Evolutionary conservation across 2,113 vertebrate genomes (phyloP).

Genomic region (Eulemur macaco): DNA sequence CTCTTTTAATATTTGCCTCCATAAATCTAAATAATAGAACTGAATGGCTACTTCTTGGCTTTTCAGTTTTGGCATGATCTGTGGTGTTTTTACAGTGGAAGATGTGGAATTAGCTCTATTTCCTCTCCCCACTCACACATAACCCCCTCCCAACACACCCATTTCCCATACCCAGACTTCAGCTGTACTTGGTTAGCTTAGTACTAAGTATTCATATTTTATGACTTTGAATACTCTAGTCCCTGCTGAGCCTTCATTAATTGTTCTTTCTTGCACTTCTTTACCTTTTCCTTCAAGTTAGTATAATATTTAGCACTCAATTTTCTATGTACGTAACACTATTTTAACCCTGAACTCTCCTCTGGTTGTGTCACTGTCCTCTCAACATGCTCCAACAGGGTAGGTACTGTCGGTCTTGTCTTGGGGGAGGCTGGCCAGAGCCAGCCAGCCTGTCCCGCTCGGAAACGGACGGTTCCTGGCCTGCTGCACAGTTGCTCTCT

Average conservation of each 20-base stretch:
- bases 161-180: not conserved
- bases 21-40: not conserved
- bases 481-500: accelerated
- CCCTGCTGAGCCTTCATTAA: not conserved
- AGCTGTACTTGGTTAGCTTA: not conserved
- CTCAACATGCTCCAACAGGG: not conserved
- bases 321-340: not conserved
- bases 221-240: not conserved
- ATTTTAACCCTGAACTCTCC: not conserved
- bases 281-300: not conserved
- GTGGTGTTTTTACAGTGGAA: not conserved
- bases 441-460: accelerated
- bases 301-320: not conserved
- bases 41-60: not conserved
- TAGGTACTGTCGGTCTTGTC: not conserved
- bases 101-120: not conserved
- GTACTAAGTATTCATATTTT: not conserved
- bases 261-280: not conserved
- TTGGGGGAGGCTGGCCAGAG: not conserved
- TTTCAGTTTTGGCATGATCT: not conserved
- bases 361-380: not conserved
- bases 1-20: not conserved
- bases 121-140: not conserved
- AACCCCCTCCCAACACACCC: not conserved
- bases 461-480: not conserved